Evolutionary conservation across 2,113 vertebrate genomes (phyloP).

Genomic region (Malurus melanocephalus): DNA sequence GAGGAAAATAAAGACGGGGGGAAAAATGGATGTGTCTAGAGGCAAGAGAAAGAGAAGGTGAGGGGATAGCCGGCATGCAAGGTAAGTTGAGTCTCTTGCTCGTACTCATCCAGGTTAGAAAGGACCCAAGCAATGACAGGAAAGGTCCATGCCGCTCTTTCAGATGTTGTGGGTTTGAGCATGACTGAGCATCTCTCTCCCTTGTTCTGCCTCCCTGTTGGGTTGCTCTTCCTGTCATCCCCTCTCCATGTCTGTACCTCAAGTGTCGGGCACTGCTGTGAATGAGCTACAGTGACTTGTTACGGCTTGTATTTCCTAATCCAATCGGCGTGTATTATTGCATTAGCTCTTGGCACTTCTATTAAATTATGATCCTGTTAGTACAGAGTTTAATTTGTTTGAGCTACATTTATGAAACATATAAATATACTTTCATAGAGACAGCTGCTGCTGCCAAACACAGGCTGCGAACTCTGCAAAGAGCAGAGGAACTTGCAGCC

Average conservation of each 20-base stretch:
- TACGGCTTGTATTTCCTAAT: constrained; percentile 36
- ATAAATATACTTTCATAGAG: constrained; percentile 45
- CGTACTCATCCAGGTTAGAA: neutral
- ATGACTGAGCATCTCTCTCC: neutral
- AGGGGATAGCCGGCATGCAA: neutral
- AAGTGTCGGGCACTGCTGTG: neutral
- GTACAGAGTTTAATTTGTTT: constrained; percentile 64
- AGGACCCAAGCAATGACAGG: neutral
- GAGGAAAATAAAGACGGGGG: constrained; percentile 27
- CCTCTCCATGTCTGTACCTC: neutral
- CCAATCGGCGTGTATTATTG: constrained; percentile 41
- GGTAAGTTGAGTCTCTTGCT: constrained; percentile 60
- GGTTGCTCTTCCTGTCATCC: neutral
- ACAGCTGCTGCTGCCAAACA: neutral
- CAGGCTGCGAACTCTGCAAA: neutral
- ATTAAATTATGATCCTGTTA: constrained; percentile 66
- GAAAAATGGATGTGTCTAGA: constrained; percentile 30
- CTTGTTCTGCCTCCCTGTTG: neutral
- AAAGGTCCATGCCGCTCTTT: neutral
- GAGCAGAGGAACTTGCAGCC: neutral
- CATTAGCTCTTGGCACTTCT: constrained; percentile 60
- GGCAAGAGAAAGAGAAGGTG: constrained; percentile 49
- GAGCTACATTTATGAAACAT: constrained; percentile 57
- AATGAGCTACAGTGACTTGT: constrained; percentile 37
- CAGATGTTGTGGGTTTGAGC: neutral